Base-by-base conservation (phyloP, 2,113 vertebrate genomes). In the Gracilinanus agilis region DNA sequence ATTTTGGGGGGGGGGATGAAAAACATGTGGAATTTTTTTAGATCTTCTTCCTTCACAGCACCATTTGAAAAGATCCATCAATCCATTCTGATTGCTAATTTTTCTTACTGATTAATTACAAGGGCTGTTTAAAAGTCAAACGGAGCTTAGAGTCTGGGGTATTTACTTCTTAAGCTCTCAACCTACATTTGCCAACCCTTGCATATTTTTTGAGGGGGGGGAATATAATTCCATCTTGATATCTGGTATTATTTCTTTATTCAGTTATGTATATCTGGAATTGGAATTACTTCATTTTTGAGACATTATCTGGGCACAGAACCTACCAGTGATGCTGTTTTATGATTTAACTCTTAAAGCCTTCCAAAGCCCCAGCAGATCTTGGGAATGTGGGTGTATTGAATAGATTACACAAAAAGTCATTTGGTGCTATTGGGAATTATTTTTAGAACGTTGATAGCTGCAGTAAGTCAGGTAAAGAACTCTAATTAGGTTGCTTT, bases 401-500 rank as follows among this genome's bases (percentile, higher is more conserved):
- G 94, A 97, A 95, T 53, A 40, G 97, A 96, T 97, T 90, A 88
- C 89, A 94, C 95, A 94, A 97, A 96, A 97, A 95, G 93, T 96
- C 92, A 97, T 97, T 93, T 90, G 93, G 55, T 96, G 96, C 95
- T 96, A 56, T 55, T 92, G 61, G 94, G 91, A 95, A 93, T 96
- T 98, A 97, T 97, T 97, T 94, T 98, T 96, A 97, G 96, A 96
- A 94, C 56, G 55, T 29, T 95, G 96, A 95, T 96, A 96, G 96
- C 95, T 97, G 95, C 98, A 94, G 96, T 93, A 54, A 53, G 90
- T 40, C 97, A 98, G 97, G 96, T 96, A 94, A 97, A 96, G 97
- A 97, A 95, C 96, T 97, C 94, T 95, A 91, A 94, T 96, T 90
- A 96, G 93, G 93, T 93, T 96, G 94, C 96, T 97, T 96, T 97